These are phyloP conservation scores for Caenorhabditis tropicalis DNA, from an alignment of 1,140 invertebrate genomes.

Conservation along the genomic window DNA sequence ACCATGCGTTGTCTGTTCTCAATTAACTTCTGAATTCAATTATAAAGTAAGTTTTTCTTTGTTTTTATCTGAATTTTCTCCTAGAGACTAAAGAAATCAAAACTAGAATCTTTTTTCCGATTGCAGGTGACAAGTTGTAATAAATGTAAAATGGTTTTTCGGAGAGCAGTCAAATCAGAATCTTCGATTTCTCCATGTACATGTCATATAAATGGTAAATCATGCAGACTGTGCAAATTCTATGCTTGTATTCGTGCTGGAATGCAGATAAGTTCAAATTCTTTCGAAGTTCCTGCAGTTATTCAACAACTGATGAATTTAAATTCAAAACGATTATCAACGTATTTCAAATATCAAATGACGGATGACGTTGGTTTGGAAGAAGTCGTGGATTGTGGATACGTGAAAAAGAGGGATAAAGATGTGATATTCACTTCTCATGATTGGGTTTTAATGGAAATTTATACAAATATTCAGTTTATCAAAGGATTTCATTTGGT, in stretches of 20 bases:
- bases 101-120: not conserved
- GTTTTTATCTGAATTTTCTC: not conserved
- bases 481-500: not conserved
- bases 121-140: not conserved
- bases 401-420: not conserved
- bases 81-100: not conserved
- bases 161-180: not conserved
- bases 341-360: not conserved
- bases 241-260: not conserved
- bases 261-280: not conserved
- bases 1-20: not conserved
- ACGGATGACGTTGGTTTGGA: not conserved
- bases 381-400: not conserved
- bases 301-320: not conserved
- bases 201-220: not conserved
- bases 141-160: conserved; percentile 18
- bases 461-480: not conserved
- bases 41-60: not conserved
- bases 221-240: not conserved
- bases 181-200: not conserved
- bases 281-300: not conserved
- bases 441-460: conserved; percentile 2
- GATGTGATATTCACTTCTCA: not conserved
- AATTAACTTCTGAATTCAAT: not conserved
- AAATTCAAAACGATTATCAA: not conserved